Evolutionary conservation across 2,797 vertebrate genomes (phyloP).

Genomic region (Macropus fuliginosus): DNA sequence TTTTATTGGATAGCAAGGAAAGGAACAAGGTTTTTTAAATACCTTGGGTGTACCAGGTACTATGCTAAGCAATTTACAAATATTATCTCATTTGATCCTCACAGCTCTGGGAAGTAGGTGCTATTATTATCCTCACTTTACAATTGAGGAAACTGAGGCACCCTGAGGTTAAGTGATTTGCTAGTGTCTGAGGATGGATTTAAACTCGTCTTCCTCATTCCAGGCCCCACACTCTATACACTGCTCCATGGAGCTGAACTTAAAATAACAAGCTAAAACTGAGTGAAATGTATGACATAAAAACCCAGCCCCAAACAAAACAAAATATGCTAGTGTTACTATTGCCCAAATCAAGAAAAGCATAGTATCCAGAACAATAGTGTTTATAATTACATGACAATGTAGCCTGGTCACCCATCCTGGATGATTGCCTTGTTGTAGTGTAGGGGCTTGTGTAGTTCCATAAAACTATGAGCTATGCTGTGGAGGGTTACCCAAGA

Average conservation of each 20-base stretch:
- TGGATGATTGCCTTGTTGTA: neutral
- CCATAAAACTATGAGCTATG: neutral
- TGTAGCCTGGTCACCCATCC: neutral
- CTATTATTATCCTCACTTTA: neutral
- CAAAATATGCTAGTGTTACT: neutral
- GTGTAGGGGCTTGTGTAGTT: neutral
- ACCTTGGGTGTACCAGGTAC: neutral
- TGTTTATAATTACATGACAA: neutral
- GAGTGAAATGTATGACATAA: neutral
- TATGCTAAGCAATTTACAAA: neutral
- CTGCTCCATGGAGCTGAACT: neutral
- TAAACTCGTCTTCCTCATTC: neutral
- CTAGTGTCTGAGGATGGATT: neutral
- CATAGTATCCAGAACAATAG: neutral
- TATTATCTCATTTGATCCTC: neutral
- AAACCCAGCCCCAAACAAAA: neutral
- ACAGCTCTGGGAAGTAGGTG: neutral
- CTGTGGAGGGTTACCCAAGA: neutral
- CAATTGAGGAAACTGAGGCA: neutral
- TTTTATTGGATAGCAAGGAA: neutral
- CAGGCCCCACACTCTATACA: neutral
- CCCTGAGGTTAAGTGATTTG: neutral
- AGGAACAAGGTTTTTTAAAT: neutral
- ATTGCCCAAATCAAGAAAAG: neutral
- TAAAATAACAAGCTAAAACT: neutral